phyloP scores from a whole-genome alignment of 2,113 vertebrate genomes.

The Microtus richardsoni region DNA sequence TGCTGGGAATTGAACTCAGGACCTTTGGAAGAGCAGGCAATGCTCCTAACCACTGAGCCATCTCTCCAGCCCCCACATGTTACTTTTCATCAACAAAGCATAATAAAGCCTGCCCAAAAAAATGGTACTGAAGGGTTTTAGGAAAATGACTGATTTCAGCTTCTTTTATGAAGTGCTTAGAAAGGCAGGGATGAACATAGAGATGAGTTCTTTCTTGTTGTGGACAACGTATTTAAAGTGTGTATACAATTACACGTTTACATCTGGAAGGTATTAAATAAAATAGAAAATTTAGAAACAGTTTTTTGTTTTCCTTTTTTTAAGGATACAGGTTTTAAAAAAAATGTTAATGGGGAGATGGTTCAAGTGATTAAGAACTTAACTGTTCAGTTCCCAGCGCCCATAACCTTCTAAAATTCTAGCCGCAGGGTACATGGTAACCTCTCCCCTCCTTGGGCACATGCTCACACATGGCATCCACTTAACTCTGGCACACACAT shows the following conservation, averaged over 20 bases:
- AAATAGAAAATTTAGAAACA: conserved; percentile 17
- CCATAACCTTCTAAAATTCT: background rate
- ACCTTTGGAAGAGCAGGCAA: too few species aligned
- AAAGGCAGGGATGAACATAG: background rate
- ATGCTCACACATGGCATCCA: background rate
- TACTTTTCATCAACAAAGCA: background rate
- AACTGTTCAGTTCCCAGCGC: background rate
- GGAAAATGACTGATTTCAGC: background rate
- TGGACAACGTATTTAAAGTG: background rate
- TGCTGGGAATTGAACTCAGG: too few species aligned
- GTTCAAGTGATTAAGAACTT: background rate
- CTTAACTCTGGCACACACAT: background rate
- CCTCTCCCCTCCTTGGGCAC: background rate
- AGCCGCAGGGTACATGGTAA: background rate
- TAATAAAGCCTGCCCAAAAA: background rate
- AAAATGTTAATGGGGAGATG: background rate
- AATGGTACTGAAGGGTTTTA: background rate
- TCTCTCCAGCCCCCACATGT: background rate
- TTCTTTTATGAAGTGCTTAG: background rate
- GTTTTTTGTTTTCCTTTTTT: background rate
- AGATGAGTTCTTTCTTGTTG: background rate
- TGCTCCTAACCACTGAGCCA: too few species aligned
- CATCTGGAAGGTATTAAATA: background rate
- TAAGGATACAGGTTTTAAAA: too few species aligned
- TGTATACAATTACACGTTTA: background rate